Conservation (phyloP, 2,113 vertebrate genomes). For the Enhydra lutris region DNA sequence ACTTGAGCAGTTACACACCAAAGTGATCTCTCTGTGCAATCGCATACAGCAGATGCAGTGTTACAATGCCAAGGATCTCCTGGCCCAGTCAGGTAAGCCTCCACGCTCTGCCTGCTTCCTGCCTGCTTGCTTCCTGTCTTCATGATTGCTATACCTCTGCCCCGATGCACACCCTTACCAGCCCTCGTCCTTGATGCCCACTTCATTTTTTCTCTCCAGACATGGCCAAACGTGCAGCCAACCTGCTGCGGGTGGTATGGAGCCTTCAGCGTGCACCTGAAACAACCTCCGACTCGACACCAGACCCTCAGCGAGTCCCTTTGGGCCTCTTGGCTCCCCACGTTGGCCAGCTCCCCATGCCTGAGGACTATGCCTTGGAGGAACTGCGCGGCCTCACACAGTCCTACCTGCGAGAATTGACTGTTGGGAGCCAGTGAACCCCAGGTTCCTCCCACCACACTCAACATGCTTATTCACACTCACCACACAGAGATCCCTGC, state of each 20-base stretch:
- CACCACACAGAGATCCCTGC: not conserved
- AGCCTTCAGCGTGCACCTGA: constrained; percentile 89
- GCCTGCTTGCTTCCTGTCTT: not conserved
- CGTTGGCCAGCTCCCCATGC: constrained; percentile 93
- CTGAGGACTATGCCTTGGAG: constrained; percentile 96
- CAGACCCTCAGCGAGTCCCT: constrained; percentile 81
- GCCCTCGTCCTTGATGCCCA: not conserved
- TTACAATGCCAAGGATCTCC: constrained; percentile 88
- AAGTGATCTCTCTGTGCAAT: constrained; percentile 92
- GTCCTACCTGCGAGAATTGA: constrained; percentile 91
- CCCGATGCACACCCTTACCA: not conserved
- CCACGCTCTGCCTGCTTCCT: not conserved
- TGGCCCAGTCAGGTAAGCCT: constrained; percentile 93
- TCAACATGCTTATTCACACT: constrained; percentile 55
- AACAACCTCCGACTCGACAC: not conserved
- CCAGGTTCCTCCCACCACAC: not conserved
- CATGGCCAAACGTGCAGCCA: constrained; percentile 96
- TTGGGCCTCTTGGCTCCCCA: constrained; percentile 90
- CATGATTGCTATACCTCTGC: not conserved
- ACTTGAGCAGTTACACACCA: constrained; percentile 89
- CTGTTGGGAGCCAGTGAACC: constrained; percentile 82
- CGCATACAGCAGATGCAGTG: constrained; percentile 93
- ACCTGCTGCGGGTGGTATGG: constrained; percentile 92
- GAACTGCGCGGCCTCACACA: constrained; percentile 94
- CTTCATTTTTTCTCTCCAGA: constrained; percentile 80